Evolutionary conservation across 2,113 vertebrate genomes (phyloP), one percentile per base, ranked within the genome.

Genomic region (Polyodon spathula): DNA sequence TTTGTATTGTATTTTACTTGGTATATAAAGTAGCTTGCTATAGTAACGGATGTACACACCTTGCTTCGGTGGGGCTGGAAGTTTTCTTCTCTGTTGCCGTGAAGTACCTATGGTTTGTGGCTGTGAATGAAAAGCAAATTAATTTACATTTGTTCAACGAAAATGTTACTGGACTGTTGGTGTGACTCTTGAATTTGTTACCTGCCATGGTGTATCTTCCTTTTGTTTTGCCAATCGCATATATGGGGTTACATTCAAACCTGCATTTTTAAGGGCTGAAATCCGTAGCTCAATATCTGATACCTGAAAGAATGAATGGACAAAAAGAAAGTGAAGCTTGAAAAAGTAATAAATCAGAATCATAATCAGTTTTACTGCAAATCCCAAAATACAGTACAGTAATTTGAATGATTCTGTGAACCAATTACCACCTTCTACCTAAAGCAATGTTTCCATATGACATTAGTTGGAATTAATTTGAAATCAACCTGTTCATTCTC

Each of bases 211-310:
- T 68, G n/a, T 85, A 61, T 40, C 4, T 9, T 40, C 37, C 40
- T 53, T 56, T 6, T 56, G 70, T 70, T 81, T n/a, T n/a, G 82
- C 85, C 77, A 95, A 87, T 51, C 69, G 87, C 67, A 87, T 87
- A 67, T 92, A 95, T 4, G 86, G 88, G 17, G 90, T 81, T 66
- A 98, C 93, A 67, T 98, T 96, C 73, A 98, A 76, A 54, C 95
- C 94, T 58, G 95, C 95, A 10, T 91, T 81, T 78, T 92, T 93
- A 77, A 98, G 88, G 61, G 94, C 92, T 66, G 94, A 93, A 83
- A 98, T 97, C 74, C 95, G 90, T 74, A 92, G 90, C 82, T 97
- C 95, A 42, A 98, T 97, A 73, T 98, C 93, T 58, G 94, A 94
- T 77, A 98, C 90, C 95, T 98, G 67, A 62, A 83, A 61, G 66